phyloP scores from a whole-genome alignment of 1,140 invertebrate genomes.

The Drosophila equinoxialis region DNA sequence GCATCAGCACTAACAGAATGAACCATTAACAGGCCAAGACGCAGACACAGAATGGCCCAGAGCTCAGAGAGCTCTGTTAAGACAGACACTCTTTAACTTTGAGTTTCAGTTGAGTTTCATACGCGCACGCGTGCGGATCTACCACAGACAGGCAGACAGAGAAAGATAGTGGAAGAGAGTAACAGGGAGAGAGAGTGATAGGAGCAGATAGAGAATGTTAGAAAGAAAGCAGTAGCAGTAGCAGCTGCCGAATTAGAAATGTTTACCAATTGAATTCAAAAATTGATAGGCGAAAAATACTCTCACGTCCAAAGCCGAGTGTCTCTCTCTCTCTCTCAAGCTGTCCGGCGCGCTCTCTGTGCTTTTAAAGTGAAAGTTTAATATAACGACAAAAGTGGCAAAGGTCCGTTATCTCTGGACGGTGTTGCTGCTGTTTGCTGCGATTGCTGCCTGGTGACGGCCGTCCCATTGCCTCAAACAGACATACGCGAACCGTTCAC shows the following conservation, averaged over 20 bases:
- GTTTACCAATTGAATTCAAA: slow-evolving; percentile 75
- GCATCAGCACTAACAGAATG: slow-evolving; percentile 5
- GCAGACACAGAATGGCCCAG: too few relatives aligned
- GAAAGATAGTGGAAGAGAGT: slow-evolving; percentile 50
- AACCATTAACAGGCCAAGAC: background rate
- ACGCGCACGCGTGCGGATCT: slow-evolving; percentile 71
- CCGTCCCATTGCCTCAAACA: slow-evolving; percentile 63
- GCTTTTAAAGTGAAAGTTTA: slow-evolving; percentile 81
- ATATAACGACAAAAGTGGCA: slow-evolving; percentile 70
- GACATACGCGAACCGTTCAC: slow-evolving; percentile 80
- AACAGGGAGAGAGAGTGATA: slow-evolving; percentile 55
- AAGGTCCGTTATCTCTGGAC: slow-evolving; percentile 81
- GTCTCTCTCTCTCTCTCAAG: slow-evolving; percentile 21
- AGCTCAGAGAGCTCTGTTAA: slow-evolving; percentile 28
- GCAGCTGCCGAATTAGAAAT: slow-evolving; percentile 70
- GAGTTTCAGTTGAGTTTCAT: slow-evolving; percentile 73
- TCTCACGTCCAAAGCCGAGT: slow-evolving; percentile 54
- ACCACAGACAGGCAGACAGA: slow-evolving; percentile 7
- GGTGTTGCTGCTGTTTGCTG: slow-evolving; percentile 60
- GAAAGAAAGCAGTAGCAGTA: slow-evolving; percentile 51
- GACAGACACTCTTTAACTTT: slow-evolving; percentile 56
- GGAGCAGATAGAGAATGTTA: slow-evolving; percentile 7
- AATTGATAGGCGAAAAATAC: slow-evolving; percentile 60
- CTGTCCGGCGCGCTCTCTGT: slow-evolving; percentile 17
- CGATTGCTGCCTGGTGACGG: slow-evolving; percentile 58